phyloP scores from a whole-genome alignment of 1,140 invertebrate species.

The Diorhabda sublineata region DNA sequence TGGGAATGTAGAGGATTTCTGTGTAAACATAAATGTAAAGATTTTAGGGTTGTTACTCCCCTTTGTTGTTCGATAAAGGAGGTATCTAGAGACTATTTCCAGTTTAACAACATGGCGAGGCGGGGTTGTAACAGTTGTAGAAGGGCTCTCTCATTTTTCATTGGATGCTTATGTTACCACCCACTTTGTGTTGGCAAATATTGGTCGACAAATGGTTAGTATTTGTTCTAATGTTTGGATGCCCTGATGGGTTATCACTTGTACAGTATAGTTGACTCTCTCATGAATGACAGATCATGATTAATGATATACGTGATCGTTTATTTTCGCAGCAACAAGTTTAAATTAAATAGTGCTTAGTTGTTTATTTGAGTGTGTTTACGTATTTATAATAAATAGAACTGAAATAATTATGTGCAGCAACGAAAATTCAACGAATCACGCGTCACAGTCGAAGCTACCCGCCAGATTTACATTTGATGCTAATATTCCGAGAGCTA shows the following conservation, averaged over 20 bases:
- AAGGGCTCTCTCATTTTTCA: slow-evolving; percentile 33
- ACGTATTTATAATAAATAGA: background rate
- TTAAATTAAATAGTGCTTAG: slow-evolving; percentile 8
- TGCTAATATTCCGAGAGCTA: slow-evolving; percentile 48
- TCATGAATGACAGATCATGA: slow-evolving; percentile 33
- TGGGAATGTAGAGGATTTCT: slow-evolving; percentile 30
- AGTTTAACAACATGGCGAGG: slow-evolving; percentile 46
- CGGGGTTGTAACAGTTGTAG: slow-evolving; percentile 37
- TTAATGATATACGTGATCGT: slow-evolving; percentile 32
- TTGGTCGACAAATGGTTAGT: slow-evolving; percentile 49
- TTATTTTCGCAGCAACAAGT: slow-evolving; percentile 12
- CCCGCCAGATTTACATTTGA: slow-evolving; percentile 44
- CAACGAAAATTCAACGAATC: slow-evolving; percentile 45
- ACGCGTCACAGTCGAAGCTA: slow-evolving; percentile 34
- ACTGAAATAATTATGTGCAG: slow-evolving; percentile 44
- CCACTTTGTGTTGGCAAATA: slow-evolving; percentile 47
- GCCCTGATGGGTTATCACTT: slow-evolving; percentile 43
- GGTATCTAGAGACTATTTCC: slow-evolving; percentile 30
- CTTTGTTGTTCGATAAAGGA: slow-evolving; percentile 30
- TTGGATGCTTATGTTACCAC: slow-evolving; percentile 38
- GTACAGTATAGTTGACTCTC: slow-evolving; percentile 41
- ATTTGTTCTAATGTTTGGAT: slow-evolving; percentile 49
- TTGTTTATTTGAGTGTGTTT: slow-evolving; percentile 15
- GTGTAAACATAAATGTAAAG: slow-evolving; percentile 38
- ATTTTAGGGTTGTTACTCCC: slow-evolving; percentile 37